These are phyloP conservation scores for Caenorhabditis uteleia DNA, from an alignment of 2,888 invertebrate genomes.

Conservation along the genomic window DNA sequence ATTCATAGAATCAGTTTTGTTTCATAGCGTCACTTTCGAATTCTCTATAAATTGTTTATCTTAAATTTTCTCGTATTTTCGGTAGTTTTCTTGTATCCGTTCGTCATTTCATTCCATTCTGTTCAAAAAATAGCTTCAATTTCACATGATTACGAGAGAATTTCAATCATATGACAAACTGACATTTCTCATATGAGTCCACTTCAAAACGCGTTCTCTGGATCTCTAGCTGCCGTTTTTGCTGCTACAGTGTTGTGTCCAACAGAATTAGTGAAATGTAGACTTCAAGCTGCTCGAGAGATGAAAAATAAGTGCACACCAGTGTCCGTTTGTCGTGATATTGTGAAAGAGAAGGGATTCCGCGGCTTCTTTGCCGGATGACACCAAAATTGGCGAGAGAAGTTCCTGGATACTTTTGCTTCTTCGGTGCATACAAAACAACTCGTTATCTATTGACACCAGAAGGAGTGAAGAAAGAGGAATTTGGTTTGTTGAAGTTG, in stretches of 20 bases:
- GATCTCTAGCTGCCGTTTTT: conserved; percentile 93
- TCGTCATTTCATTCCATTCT: too few relatives aligned
- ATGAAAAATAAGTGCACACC: conserved; percentile 53
- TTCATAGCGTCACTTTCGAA: too few relatives aligned
- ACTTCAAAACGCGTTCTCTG: conserved; percentile 75
- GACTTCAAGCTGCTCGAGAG: conserved; percentile 77
- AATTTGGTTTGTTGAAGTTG: conserved; percentile 72
- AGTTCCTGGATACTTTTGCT: conserved; percentile 97
- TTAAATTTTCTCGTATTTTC: too few relatives aligned
- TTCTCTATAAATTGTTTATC: too few relatives aligned
- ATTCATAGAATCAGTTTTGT: too few relatives aligned
- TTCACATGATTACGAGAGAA: too few relatives aligned
- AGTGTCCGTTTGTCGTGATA: conserved; percentile 76
- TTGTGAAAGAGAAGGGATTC: conserved; percentile 80
- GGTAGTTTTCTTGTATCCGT: too few relatives aligned
- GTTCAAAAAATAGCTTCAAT: too few relatives aligned
- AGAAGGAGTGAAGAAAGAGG: conserved; percentile 74
- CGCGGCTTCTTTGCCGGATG: conserved; percentile 64
- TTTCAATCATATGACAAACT: too few relatives aligned
- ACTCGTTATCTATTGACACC: conserved; percentile 75
- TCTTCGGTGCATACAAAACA: conserved; percentile 96
- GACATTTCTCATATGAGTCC: conserved; percentile 57
- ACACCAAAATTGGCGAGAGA: conserved; percentile 62
- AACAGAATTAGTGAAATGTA: conserved; percentile 95
- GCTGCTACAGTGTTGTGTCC: conserved; percentile 94